phyloP scores from a whole-genome alignment of 2,797 vertebrate species.

The Sparus aurata region DNA sequence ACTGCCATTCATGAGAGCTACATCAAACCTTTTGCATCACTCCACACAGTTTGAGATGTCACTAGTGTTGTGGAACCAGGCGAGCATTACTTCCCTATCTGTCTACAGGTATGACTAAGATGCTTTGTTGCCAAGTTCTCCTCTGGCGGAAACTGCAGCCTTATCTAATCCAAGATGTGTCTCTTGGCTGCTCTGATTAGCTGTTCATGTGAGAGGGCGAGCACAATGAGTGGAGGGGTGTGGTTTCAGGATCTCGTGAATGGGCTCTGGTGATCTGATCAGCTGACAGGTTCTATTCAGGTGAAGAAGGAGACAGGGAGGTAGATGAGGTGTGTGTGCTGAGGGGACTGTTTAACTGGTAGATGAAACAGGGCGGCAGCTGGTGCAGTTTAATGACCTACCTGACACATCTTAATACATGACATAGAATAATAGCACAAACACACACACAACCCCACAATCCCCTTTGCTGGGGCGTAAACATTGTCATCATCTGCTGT shows the following conservation, averaged over 20 bases:
- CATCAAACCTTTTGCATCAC: slow-evolving; percentile 8
- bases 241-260: slow-evolving; percentile 17
- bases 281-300: slow-evolving; percentile 43
- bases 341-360: neutral
- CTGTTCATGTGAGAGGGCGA: neutral
- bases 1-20: neutral
- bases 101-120: slow-evolving; percentile 29
- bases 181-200: slow-evolving; percentile 32
- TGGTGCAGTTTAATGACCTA: slow-evolving; percentile 21
- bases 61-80: neutral
- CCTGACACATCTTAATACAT: neutral
- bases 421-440: neutral
- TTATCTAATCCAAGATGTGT: slow-evolving; percentile 5
- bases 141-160: slow-evolving; percentile 10
- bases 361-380: slow-evolving; percentile 1
- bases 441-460: neutral
- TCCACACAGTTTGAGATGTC: neutral
- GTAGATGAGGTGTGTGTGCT: slow-evolving; percentile 11
- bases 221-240: neutral
- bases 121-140: slow-evolving; percentile 22
- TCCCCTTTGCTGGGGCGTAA: slow-evolving; percentile 13
- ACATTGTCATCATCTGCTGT: slow-evolving; percentile 13
- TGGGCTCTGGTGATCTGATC: slow-evolving; percentile 41
- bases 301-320: slow-evolving; percentile 25
- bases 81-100: neutral